Conservation (phyloP, 1,140 invertebrate species). For the Berghia stephanieae region DNA sequence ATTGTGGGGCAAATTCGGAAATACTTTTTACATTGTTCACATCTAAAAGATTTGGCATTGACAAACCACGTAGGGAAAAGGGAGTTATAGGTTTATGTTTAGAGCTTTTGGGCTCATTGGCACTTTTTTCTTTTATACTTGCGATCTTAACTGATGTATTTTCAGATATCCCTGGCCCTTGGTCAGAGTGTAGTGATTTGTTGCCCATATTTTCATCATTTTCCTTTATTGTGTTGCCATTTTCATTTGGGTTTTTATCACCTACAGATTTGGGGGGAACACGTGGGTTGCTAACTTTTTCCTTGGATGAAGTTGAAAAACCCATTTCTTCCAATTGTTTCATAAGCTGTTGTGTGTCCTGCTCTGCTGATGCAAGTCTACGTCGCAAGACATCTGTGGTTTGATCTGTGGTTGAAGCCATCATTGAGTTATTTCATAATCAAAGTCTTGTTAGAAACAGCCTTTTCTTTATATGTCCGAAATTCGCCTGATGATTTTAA, state of each 20-base stretch:
- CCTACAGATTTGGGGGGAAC: not conserved
- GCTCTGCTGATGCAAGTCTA: slow-evolving; percentile 45
- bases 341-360: slow-evolving; percentile 43
- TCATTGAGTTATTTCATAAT: not conserved
- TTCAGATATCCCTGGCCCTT: no score
- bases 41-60: not conserved
- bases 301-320: slow-evolving; percentile 14
- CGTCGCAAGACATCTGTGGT: slow-evolving; percentile 45
- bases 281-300: slow-evolving; percentile 18
- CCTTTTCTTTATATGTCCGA: not conserved
- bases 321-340: slow-evolving; percentile 44
- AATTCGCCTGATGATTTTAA: not conserved
- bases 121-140: no score
- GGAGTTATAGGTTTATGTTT: slow-evolving; percentile 20
- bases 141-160: no score
- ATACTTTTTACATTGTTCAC: not conserved
- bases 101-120: no score
- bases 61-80: not conserved
- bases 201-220: no score
- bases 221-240: no score
- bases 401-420: slow-evolving; percentile 9
- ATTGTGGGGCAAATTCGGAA: not conserved
- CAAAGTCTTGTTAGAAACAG: not conserved
- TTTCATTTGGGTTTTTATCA: not conserved
- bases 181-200: no score